A percentile compares a stretch with the other conserved stretches of the same genome.
These are phyloP conservation scores for Orycteropus afer DNA, from an alignment of 2,113 vertebrate genomes.

Conservation along the genomic window DNA sequence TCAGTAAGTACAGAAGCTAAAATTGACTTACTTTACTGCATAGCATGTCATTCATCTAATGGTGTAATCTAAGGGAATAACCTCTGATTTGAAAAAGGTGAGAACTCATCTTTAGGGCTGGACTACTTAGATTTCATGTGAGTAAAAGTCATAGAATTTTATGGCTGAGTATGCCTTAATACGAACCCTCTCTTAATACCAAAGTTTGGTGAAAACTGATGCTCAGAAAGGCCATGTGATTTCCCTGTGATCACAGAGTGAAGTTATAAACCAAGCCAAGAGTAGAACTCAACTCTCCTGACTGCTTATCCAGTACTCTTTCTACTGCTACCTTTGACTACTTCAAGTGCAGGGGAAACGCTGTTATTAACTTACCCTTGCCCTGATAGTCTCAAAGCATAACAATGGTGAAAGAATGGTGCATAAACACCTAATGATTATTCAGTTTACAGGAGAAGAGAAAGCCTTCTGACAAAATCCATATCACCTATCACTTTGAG, in stretches of 20 bases:
- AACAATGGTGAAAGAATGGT: neutral
- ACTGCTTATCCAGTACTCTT: neutral
- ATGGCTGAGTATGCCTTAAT: neutral
- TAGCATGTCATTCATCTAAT: neutral
- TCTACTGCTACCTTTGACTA: neutral
- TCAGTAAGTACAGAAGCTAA: constrained; percentile 51
- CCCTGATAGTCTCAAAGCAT: neutral
- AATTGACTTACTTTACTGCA: constrained; percentile 42
- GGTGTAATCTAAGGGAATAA: constrained; percentile 27
- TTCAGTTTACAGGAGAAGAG: neutral
- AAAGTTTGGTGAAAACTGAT: neutral
- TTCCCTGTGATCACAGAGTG: neutral
- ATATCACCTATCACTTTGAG: neutral
- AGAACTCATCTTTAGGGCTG: neutral
- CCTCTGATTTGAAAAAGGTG: constrained; percentile 52
- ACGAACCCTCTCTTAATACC: neutral
- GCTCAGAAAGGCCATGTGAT: neutral
- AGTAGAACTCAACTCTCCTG: neutral
- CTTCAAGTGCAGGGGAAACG: neutral
- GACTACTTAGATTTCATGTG: neutral
- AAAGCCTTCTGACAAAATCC: neutral
- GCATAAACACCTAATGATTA: neutral
- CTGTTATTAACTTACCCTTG: neutral
- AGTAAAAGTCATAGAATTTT: neutral
- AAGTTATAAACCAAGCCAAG: neutral